Conservation (phyloP, 2,888 invertebrate species). For the Polia nebulosa region DNA sequence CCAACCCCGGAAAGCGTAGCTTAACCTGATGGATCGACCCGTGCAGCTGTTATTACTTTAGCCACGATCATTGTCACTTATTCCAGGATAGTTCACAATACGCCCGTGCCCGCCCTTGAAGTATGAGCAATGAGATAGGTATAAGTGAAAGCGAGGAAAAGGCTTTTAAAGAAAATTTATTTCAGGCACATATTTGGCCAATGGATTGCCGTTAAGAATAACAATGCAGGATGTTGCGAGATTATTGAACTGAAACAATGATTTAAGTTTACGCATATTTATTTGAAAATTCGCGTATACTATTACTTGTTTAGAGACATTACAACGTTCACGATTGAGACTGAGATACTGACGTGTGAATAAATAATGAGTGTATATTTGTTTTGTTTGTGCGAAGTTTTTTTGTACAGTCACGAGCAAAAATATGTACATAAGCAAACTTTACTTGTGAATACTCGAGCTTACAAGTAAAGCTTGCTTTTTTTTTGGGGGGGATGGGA, state of each 20-base stretch:
- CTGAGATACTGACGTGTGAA: constrained; percentile 26
- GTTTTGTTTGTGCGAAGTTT: constrained; percentile 21
- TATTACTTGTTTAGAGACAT: constrained; percentile 20
- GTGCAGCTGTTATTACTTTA: too few species aligned
- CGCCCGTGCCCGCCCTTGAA: neutral
- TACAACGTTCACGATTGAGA: constrained; percentile 18
- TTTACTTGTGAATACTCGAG: too few species aligned
- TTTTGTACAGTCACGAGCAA: constrained; percentile 35
- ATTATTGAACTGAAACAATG: neutral
- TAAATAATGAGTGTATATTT: constrained; percentile 32
- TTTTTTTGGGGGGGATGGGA: too few species aligned
- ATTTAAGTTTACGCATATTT: neutral
- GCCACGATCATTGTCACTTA: constrained; percentile 48
- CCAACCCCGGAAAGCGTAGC: too few species aligned
- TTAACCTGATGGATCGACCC: too few species aligned
- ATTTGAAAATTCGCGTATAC: neutral
- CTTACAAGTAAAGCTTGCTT: too few species aligned
- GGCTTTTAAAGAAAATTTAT: neutral
- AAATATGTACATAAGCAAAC: too few species aligned
- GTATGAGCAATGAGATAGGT: constrained; percentile 25
- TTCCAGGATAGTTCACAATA: constrained; percentile 21
- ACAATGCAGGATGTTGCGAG: neutral
- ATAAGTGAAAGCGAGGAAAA: neutral
- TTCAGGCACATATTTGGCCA: too few species aligned
- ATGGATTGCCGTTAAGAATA: too few species aligned